Evolutionary conservation across 2,888 invertebrate species (phyloP).

Genomic region (Ischnus inquisitorius): DNA sequence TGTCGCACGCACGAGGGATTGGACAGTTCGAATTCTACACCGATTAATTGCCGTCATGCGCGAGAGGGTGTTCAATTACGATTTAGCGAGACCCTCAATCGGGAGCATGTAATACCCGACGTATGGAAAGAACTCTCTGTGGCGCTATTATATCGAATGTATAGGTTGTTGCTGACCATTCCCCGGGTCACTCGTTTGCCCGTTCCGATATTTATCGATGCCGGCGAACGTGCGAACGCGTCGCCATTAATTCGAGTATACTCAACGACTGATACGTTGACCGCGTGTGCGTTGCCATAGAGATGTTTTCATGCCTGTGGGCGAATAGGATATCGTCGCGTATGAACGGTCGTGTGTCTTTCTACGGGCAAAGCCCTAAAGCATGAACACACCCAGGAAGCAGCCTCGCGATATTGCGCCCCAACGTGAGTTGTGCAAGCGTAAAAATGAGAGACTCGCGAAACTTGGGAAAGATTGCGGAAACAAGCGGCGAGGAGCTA

Average conservation of each 20-base stretch:
- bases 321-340: background rate
- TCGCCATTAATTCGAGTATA: constrained; percentile 58
- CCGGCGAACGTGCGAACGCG: constrained; percentile 45
- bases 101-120: constrained; percentile 58
- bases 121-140: constrained; percentile 62
- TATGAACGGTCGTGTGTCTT: background rate
- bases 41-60: constrained; percentile 51
- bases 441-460: background rate
- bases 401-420: background rate
- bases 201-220: constrained; percentile 57
- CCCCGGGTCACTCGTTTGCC: background rate
- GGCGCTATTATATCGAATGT: constrained; percentile 61
- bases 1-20: constrained; percentile 11
- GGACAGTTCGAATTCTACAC: constrained; percentile 47
- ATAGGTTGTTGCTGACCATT: constrained; percentile 26
- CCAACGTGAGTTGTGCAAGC: background rate
- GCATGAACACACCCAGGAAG: background rate
- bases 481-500: background rate
- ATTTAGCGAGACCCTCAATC: constrained; percentile 64
- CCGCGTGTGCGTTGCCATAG: constrained; percentile 30
- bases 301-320: background rate
- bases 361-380: background rate
- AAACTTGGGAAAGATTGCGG: constrained; percentile 17
- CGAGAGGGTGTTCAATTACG: constrained; percentile 62
- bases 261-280: constrained; percentile 31